phyloP scores from a whole-genome alignment of 2,888 invertebrate species.

The Heterodera filipjevi region DNA sequence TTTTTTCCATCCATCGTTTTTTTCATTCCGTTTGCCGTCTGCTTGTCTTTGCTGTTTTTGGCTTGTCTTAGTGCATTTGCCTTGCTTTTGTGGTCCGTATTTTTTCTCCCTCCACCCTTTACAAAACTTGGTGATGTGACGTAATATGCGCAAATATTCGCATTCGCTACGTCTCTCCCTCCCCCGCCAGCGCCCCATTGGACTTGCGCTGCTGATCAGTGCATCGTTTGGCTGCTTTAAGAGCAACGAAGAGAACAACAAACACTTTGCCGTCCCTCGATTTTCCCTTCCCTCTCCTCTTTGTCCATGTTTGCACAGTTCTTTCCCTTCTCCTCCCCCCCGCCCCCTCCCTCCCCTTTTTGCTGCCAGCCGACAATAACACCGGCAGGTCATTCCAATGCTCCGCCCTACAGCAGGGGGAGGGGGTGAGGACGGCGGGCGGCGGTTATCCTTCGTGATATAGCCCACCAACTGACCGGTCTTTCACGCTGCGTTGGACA shows the following conservation, averaged over 20 bases:
- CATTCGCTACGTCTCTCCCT: not conserved
- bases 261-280: not conserved
- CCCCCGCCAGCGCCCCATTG: too few species aligned
- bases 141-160: not conserved
- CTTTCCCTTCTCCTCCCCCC: not conserved
- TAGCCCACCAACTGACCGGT: not conserved
- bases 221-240: not conserved
- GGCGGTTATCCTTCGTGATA: not conserved
- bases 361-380: not conserved
- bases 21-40: too few species aligned
- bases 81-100: too few species aligned
- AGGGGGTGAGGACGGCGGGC: too few species aligned
- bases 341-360: not conserved
- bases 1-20: too few species aligned
- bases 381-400: not conserved
- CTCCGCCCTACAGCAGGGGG: not conserved
- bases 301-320: conserved; percentile 12
- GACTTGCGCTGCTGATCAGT: not conserved
- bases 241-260: not conserved
- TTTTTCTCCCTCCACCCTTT: too few species aligned
- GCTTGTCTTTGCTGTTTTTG: too few species aligned
- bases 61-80: too few species aligned
- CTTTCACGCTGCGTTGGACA: not conserved
- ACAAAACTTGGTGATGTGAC: not conserved
- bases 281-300: not conserved